These are phyloP conservation scores for Philopedon plagiatum DNA, from an alignment of 2,888 invertebrate genomes.

Conservation along the genomic window DNA sequence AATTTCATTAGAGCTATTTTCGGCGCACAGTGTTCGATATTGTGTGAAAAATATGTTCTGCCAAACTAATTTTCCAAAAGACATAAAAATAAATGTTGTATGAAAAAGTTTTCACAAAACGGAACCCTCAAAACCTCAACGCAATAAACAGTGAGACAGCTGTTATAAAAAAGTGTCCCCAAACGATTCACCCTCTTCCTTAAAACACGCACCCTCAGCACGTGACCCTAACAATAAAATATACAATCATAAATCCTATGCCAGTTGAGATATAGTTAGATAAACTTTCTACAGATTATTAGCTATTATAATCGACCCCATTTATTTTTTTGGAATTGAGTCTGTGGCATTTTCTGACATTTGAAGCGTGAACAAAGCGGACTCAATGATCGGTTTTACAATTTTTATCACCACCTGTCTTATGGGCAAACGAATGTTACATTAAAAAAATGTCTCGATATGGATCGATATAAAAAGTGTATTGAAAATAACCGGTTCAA, in stretches of 20 bases:
- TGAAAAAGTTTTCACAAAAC: constrained; percentile 34
- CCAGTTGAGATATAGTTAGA: constrained; percentile 42
- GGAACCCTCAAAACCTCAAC: constrained; percentile 32
- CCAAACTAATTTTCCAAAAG: constrained; percentile 13
- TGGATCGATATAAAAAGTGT: no score
- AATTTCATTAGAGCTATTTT: neutral
- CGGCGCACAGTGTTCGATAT: neutral
- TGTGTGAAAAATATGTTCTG: constrained; percentile 8
- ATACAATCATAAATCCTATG: constrained; percentile 39
- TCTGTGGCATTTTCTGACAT: constrained; percentile 32
- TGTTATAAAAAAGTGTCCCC: constrained; percentile 43
- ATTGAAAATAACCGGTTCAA: no score
- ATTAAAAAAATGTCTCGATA: neutral
- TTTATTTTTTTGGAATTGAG: constrained; percentile 36
- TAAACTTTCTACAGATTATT: constrained; percentile 43
- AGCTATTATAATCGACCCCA: constrained; percentile 42
- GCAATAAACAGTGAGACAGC: constrained; percentile 34
- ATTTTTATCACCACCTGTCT: constrained; percentile 25
- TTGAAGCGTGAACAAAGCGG: constrained; percentile 16
- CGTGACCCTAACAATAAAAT: constrained; percentile 40
- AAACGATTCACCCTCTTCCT: constrained; percentile 27
- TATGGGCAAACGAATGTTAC: constrained; percentile 5
- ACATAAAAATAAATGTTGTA: constrained; percentile 35
- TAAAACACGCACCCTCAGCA: constrained; percentile 28
- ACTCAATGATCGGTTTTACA: constrained; percentile 2